Evolutionary conservation across 2,113 vertebrate species (phyloP).

Genomic region (Aramus guarauna): DNA sequence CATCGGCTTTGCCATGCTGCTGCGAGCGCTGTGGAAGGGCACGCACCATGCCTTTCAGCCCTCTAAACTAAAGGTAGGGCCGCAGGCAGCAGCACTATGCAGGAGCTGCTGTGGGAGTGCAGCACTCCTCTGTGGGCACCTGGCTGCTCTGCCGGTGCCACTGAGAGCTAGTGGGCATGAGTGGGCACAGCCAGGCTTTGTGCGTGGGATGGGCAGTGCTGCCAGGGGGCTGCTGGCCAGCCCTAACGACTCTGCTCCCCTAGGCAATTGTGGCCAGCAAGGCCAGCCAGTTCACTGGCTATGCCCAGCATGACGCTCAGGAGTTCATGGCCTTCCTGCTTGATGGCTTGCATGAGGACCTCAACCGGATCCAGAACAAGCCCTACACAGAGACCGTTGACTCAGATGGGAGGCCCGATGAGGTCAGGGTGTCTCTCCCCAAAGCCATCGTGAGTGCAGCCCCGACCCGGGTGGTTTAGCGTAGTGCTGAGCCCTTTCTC

Average conservation of each 20-base stretch:
- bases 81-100: background rate
- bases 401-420: conserved; percentile 92
- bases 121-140: background rate
- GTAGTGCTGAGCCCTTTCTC: background rate
- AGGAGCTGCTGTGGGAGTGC: background rate
- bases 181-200: background rate
- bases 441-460: background rate
- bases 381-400: conserved; percentile 97
- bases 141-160: background rate
- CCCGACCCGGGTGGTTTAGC: background rate
- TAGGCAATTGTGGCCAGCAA: conserved; percentile 97
- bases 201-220: background rate
- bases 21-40: conserved; percentile 94
- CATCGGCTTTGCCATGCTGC: conserved; percentile 92
- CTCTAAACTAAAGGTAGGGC: conserved; percentile 91
- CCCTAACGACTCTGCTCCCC: background rate
- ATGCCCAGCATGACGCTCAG: conserved; percentile 96
- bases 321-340: conserved; percentile 99
- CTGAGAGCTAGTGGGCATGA: background rate
- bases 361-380: conserved; percentile 98
- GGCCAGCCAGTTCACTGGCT: conserved; percentile 97
- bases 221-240: background rate
- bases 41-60: conserved; percentile 97
- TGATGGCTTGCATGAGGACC: conserved; percentile 95
- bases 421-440: conserved; percentile 69